These are phyloP conservation scores for Bucorvus abyssinicus DNA, from an alignment of 2,797 vertebrate species.

Conservation along the genomic window DNA sequence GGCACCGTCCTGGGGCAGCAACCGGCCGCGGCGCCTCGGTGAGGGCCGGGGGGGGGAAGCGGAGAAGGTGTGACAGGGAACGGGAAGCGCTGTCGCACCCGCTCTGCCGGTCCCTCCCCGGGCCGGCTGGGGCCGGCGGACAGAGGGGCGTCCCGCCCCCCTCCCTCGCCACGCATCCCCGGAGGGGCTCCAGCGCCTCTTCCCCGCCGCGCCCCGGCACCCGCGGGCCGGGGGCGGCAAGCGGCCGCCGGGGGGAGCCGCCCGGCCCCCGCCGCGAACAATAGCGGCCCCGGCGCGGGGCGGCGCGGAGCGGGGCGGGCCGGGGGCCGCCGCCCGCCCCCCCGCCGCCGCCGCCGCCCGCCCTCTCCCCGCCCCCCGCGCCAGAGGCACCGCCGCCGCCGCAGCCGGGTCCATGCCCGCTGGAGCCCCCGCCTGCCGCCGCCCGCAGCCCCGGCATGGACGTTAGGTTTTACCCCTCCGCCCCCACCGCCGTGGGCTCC, in stretches of 20 bases:
- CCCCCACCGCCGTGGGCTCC: conserved; percentile 92
- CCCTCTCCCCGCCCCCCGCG: conserved; percentile 60
- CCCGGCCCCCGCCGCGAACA: conserved; percentile 48
- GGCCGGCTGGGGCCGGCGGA: not conserved
- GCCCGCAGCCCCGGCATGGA: conserved; percentile 85
- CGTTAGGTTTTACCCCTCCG: conserved; percentile 98
- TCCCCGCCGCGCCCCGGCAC: too few species aligned
- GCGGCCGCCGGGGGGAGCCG: not conserved
- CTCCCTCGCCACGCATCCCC: too few species aligned
- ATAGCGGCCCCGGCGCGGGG: conserved; percentile 58
- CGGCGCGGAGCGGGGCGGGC: too few species aligned
- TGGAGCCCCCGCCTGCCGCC: conserved; percentile 71
- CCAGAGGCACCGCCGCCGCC: conserved; percentile 61
- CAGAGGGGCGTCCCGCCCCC: not conserved
- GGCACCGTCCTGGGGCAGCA: not conserved
- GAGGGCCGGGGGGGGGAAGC: not conserved
- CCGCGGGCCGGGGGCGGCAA: too few species aligned
- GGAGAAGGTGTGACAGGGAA: not conserved
- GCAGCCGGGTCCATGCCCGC: conserved; percentile 75
- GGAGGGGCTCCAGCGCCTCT: too few species aligned
- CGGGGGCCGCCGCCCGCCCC: conserved; percentile 34
- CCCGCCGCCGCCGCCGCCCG: conserved; percentile 11
- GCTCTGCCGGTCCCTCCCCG: too few species aligned
- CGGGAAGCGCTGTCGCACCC: not conserved
- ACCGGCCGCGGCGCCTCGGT: not conserved